Conservation (phyloP, 1,140 invertebrate genomes). For the Philopotamus ludificatus region DNA sequence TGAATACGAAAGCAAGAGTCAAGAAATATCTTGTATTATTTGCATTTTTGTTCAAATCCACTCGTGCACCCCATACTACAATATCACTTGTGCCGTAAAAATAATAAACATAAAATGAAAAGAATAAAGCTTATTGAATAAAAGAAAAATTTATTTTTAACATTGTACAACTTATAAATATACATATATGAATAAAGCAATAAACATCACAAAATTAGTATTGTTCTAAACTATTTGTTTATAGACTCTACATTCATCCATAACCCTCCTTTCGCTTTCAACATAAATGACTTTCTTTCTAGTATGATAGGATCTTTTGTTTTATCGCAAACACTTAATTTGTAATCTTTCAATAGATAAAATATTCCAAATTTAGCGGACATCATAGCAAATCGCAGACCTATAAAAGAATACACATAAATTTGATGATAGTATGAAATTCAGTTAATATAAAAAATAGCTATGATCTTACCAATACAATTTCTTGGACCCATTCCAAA, state of each 20-base stretch:
- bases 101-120: too few relatives aligned
- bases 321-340: conserved; percentile 30
- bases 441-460: not conserved
- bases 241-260: conserved; percentile 32
- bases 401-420: conserved; percentile 17
- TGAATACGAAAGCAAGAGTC: too few relatives aligned
- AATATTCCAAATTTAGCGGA: conserved; percentile 36
- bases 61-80: too few relatives aligned
- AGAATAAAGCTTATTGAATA: too few relatives aligned
- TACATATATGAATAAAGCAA: not conserved
- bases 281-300: conserved; percentile 26
- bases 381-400: conserved; percentile 39
- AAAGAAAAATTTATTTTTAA: not conserved
- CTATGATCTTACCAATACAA: conserved; percentile 63
- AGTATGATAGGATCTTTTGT: conserved; percentile 29
- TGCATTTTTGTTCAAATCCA: too few relatives aligned
- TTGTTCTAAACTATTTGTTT: not conserved
- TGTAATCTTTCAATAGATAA: conserved; percentile 32
- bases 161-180: not conserved
- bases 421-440: not conserved
- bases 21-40: too few relatives aligned
- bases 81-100: too few relatives aligned
- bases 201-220: not conserved
- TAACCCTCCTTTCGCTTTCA: conserved; percentile 34
- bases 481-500: conserved; percentile 73